Evolutionary conservation across 2,888 invertebrate species (phyloP), one percentile per base, ranked within the genome.

Genomic region (Agriopis marginaria): DNA sequence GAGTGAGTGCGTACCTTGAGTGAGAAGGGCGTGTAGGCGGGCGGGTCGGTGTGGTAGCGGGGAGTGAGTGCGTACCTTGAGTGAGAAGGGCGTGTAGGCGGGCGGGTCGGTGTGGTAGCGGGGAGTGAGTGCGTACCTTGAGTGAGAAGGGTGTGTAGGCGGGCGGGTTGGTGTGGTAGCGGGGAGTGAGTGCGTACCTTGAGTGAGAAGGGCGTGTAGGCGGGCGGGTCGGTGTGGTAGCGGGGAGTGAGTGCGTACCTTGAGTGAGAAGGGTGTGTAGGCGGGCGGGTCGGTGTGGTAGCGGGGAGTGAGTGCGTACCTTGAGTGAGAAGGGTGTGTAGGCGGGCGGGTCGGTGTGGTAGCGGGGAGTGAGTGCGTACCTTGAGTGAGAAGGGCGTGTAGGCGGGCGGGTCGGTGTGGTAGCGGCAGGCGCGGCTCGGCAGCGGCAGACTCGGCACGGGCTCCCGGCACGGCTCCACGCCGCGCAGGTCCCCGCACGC

Each of bases 401-500:
- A 95, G 0, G 89, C 80, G 0, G 97, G 97, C 70, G 97, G 94
- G 74, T 95, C 95, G 81, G 96, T 95, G 85, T 97, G 97, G 77
- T 97, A 95, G 0, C 96, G 95, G 82, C 97, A 97, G 3, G 95
- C 95, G 11, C 95, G 89, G 62, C 95, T 95, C 70, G 97, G 96
- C 49, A 88, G 77, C 9, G 92, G 97, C 71, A 97, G 95, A 45
- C 95, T 95, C 7, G 96, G 95, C 14, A 97, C 95, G 1, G 97
- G 96, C 79, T 97, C 97, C 74, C 95, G 95, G 79, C 98, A 98
- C 68, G 96, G 91, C 39, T 96, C 93, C 68, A 97, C 96, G 49
- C 96, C 97, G 69, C 96, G 95, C 17, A 95, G 89, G 68, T 96
- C 96, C 39, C 97, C 96, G 86, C 98, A 99, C 0, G 97, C 95